Base-by-base conservation (phyloP, 1,140 invertebrate species). In the Drosophila novamexicana region DNA sequence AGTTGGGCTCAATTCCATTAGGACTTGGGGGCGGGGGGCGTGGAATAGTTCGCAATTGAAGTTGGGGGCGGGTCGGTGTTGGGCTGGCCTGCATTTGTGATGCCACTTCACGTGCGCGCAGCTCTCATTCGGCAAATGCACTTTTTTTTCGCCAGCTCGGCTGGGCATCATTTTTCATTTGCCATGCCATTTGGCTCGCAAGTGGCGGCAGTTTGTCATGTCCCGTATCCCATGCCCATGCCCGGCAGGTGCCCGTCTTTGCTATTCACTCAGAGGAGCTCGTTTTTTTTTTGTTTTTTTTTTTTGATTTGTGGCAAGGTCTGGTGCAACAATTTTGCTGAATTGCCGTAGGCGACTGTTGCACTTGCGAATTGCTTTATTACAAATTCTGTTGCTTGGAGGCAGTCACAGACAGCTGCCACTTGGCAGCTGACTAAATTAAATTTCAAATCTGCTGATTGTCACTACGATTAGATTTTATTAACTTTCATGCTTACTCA, bases 161-260 rank as follows among this genome's bases (percentile, higher is more conserved):
- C 42, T 59, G 54, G 53, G 77, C 81, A 75, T 77, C 81, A 83
- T 83, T 83, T 83, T 83, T 83, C 81, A 83, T 80, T 75, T 84
- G 81, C 76, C 76, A 50, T 56, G 61, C 45, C 45, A 58, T 44
- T 66, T 62, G 61, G 36, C 63, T 49, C 50, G 22, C 69, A 78
- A 66, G 58, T 82, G 82, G 80, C 82, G 66, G 72, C 80, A 79
- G 81, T 83, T 83, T 83, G 80, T 84, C 80, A 83, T 82, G 71
- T 67, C 40, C 16, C 34, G n/a, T 52, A 7, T 58, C 32, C 32
- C 39, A 32, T 10, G 40, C 66, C 40, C 39, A 32, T 10, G 40
- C 66, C 40, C 29, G 67, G 58, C 67, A 70, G 67, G 67, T 70
- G 67, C 45, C 39, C 18, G 34, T 39, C 49, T 37, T n/a, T 32